Base-by-base conservation (phyloP, 2,888 invertebrate species). In the Xestia xanthographa region DNA sequence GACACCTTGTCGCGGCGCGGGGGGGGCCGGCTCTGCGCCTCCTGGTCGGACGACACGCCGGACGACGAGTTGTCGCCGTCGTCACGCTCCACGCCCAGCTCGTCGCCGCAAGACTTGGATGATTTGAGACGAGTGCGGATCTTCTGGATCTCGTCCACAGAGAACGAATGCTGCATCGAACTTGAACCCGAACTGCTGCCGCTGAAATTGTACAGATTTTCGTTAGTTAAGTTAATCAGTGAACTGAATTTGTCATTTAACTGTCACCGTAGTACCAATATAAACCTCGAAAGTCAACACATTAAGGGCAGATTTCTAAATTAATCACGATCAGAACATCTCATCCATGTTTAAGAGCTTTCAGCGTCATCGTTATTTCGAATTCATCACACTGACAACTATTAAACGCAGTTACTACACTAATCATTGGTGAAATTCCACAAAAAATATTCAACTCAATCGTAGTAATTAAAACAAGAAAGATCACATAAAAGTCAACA, bases 51-150 rank as follows among this genome's bases (percentile, higher is more conserved):
- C 84, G 98, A 98, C 0, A 98, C 98, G 38, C 98, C 98, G 43
- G 98, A 98, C 9, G 98, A 98, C 84, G 98, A 98, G 94, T 98
- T 98, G 94, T 98, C 98, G 68, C 98, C 98, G 94, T 98, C 98
- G 95, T 98, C 98, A 12, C 97, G 94, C 79, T 95, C 96, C n/a
- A 86, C 88, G 79, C 96, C 95, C 87, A 98, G 97, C 91, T 98
- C 98, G 94, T 98, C 98, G 56, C 98, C 98, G 93, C 98, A 98
- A 20, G 98, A 98, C 92, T 98, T 98, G 12, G 98, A 98, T 75
- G 98, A 98, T 93, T 98, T 98, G 78, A 99, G 96, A 89, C 98
- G 98, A 45, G 98, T 98, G 85, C 98, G 97, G 83, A 98, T 98
- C 93, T 98, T 98, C 92, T 98, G 98, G 74, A 98, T 98, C 95